Conservation (phyloP, 2,113 vertebrate species). For the Triplophysa siluroides region DNA sequence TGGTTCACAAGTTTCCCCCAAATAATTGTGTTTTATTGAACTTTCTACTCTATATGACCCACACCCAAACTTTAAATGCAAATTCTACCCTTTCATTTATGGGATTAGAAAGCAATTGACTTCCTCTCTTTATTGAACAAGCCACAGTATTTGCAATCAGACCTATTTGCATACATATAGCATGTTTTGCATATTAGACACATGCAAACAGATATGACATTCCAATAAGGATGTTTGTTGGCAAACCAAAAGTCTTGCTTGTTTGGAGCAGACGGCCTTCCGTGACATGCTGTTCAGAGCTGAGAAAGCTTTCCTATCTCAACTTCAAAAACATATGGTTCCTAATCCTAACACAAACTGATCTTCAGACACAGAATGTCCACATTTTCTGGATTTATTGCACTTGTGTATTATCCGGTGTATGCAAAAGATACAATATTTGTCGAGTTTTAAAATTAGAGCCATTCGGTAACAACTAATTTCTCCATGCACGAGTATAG, state of each 20-base stretch:
- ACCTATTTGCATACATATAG: no score
- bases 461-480: no score
- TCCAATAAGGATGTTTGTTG: not conserved
- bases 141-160: not conserved
- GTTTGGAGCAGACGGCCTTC: constrained; percentile 9
- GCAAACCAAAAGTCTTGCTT: not conserved
- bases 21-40: no score
- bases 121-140: not conserved
- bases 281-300: not conserved
- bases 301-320: not conserved
- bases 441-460: no score
- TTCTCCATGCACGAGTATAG: no score
- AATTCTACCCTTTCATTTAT: not conserved
- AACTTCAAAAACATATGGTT: constrained; percentile 15
- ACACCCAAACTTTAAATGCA: constrained; percentile 3
- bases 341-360: not conserved
- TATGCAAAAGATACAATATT: no score
- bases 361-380: not conserved
- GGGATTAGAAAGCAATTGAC: not conserved
- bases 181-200: not conserved
- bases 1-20: no score
- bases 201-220: not conserved
- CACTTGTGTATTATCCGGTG: no score
- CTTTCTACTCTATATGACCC: not conserved
- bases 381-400: no score